Evolutionary conservation across 2,113 vertebrate genomes (phyloP).

Genomic region (Tiliqua scincoides): DNA sequence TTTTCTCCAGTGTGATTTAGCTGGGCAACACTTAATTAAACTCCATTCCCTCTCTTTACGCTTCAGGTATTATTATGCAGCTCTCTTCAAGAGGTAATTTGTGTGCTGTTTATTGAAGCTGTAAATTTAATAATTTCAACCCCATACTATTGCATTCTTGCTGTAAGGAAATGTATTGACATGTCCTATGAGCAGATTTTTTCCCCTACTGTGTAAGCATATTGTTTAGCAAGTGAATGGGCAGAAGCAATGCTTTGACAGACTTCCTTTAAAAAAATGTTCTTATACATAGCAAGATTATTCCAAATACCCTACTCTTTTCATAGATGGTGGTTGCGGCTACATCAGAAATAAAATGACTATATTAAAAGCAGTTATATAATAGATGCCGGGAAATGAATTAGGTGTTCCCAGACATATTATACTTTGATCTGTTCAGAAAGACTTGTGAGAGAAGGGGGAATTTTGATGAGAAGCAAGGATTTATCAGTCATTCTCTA

Average conservation of each 20-base stretch:
- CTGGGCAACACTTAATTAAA: slow-evolving; percentile 79
- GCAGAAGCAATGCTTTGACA: slow-evolving; percentile 15
- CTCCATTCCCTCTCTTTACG: slow-evolving; percentile 70
- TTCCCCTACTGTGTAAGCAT: not conserved
- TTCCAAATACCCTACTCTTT: not conserved
- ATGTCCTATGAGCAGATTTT: slow-evolving; percentile 52
- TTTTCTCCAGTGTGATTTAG: slow-evolving; percentile 65
- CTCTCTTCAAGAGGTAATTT: slow-evolving; percentile 75
- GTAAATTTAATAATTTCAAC: slow-evolving; percentile 74
- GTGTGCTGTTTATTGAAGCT: slow-evolving; percentile 75
- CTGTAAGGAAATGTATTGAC: slow-evolving; percentile 60
- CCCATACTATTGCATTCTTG: slow-evolving; percentile 27
- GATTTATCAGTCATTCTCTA: not conserved
- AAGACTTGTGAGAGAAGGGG: not conserved
- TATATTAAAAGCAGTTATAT: not conserved
- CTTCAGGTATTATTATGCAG: slow-evolving; percentile 74
- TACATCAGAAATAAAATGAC: not conserved
- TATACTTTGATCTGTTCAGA: not conserved
- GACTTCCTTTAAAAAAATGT: slow-evolving; percentile 30
- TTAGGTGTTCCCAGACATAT: not conserved
- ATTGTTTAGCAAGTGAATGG: slow-evolving; percentile 41
- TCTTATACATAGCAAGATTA: slow-evolving; percentile 32
- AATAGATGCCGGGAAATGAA: slow-evolving; percentile 1
- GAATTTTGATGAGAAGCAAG: not conserved
- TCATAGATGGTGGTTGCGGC: not conserved